Evolutionary conservation across 2,888 invertebrate species (phyloP), one percentile per base, ranked within the genome.

Genomic region (Acronicta leporina): DNA sequence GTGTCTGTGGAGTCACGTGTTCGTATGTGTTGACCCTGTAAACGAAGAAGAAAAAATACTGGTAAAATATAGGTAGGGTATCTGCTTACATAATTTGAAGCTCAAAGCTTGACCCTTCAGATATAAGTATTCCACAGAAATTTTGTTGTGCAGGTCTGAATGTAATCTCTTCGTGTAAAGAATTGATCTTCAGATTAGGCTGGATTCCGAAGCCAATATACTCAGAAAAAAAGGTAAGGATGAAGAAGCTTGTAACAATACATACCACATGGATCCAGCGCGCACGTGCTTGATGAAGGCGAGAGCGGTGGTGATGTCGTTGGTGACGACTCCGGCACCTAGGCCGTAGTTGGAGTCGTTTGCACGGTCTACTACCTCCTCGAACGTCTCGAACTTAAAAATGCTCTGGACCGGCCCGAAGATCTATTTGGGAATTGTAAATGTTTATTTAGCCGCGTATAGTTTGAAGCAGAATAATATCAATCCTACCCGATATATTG

Each of bases 401-500:
- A 98, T 97, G 68, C 96, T 96, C 89, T 98, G 98, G 8, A 98
- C 98, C 0, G 98, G 98, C 0, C 98, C 98, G 87, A 98, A 98
- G 83, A 99, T 98, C 97, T 98, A 41, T 30, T 30, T 30, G 9
- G 9, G 30, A 30, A 27, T 27, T 27, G 7, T 7, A 27, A 5
- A 27, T 27, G n/a, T 5, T 5, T 27, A 27, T 27, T 27, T 5
- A 27, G 1, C 27, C 3, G 27, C 1, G 27, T 27, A 27, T 27
- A 5, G 6, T 27, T 5, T n/a, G n/a, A n/a, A n/a, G n/a, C n/a
- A n/a, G n/a, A n/a, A n/a, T n/a, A 27, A 27, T 27, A 7, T 20
- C 20, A 20, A 20, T 20, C 20, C 20, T 2, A 20, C 20, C n/a
- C n/a, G n/a, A n/a, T n/a, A n/a, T n/a, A n/a, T n/a, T n/a, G n/a